A percentile compares a stretch with the other conserved stretches of the same genome.
Conservation (phyloP, 2,797 vertebrate genomes). For the Remorina albescens region DNA sequence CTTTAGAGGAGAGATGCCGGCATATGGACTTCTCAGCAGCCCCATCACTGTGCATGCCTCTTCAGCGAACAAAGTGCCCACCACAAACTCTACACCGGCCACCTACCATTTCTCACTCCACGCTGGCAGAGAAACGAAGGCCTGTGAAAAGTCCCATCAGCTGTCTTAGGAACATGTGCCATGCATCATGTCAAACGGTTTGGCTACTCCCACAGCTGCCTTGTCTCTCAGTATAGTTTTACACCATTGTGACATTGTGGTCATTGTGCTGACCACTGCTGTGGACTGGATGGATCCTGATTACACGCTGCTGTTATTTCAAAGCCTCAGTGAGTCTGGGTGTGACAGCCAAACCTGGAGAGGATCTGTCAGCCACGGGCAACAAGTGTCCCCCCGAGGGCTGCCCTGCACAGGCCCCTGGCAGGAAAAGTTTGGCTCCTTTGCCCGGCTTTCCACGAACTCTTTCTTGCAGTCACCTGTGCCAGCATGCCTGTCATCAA, state of each 20-base stretch:
- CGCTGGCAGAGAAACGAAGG: slow-evolving; percentile 44
- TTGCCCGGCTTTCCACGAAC: slow-evolving; percentile 45
- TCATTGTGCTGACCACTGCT: slow-evolving; percentile 59
- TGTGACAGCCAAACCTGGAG: slow-evolving; percentile 70
- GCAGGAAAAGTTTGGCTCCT: slow-evolving; percentile 44
- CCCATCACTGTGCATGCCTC: slow-evolving; percentile 1
- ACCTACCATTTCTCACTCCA: slow-evolving; percentile 50
- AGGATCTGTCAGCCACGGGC: slow-evolving; percentile 71
- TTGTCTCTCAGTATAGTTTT: slow-evolving; percentile 68
- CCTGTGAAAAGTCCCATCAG: slow-evolving; percentile 56
- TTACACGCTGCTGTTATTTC: slow-evolving; percentile 75
- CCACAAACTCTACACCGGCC: slow-evolving; percentile 24
- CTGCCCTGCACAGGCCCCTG: slow-evolving; percentile 44
- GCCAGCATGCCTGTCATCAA: slow-evolving; percentile 76
- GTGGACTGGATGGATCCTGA: slow-evolving; percentile 57
- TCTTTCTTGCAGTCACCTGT: slow-evolving; percentile 72
- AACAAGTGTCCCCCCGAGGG: slow-evolving; percentile 61
- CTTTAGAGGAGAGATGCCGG: slow-evolving; percentile 44
- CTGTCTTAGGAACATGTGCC: slow-evolving; percentile 58
- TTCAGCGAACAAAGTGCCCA: slow-evolving; percentile 24
- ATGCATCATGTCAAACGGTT: slow-evolving; percentile 67
- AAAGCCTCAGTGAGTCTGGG: slow-evolving; percentile 64
- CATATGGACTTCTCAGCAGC: slow-evolving; percentile 21
- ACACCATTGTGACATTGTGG: slow-evolving; percentile 59
- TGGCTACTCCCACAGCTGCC: slow-evolving; percentile 68